phyloP scores from a whole-genome alignment of 2,888 invertebrate genomes.

The Callimorpha dominula region DNA sequence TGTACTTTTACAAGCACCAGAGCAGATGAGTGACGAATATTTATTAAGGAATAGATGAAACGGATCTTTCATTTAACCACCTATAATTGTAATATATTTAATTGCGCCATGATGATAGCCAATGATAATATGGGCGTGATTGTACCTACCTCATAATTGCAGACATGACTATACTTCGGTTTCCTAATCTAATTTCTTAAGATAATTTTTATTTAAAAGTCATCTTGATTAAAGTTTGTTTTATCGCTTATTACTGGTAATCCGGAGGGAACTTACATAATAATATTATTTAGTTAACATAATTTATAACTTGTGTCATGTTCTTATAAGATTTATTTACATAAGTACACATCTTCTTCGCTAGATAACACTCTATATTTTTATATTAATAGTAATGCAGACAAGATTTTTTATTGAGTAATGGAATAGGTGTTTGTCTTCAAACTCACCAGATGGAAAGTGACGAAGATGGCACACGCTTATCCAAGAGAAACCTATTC shows the following conservation, averaged over 20 bases:
- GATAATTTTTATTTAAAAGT: constrained; percentile 1
- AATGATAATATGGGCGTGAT: background rate
- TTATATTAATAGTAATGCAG: too few relatives aligned
- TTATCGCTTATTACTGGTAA: background rate
- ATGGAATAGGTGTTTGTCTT: too few relatives aligned
- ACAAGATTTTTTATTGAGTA: too few relatives aligned
- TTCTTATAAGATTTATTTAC: too few relatives aligned
- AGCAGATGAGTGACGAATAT: background rate
- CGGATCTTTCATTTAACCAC: background rate
- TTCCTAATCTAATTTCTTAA: background rate
- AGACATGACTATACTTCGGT: background rate
- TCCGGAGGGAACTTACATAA: too few relatives aligned
- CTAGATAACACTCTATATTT: too few relatives aligned
- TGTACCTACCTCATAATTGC: background rate
- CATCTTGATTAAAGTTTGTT: constrained; percentile 41
- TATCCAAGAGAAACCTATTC: too few relatives aligned
- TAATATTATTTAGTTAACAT: too few relatives aligned
- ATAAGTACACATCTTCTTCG: too few relatives aligned
- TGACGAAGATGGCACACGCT: too few relatives aligned
- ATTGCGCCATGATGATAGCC: background rate
- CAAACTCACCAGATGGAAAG: too few relatives aligned
- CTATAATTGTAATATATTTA: background rate
- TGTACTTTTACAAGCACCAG: background rate
- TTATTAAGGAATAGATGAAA: background rate
- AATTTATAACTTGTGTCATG: too few relatives aligned